Evolutionary conservation across 2,113 vertebrate genomes (phyloP).

Genomic region (Regulus satrapa): DNA sequence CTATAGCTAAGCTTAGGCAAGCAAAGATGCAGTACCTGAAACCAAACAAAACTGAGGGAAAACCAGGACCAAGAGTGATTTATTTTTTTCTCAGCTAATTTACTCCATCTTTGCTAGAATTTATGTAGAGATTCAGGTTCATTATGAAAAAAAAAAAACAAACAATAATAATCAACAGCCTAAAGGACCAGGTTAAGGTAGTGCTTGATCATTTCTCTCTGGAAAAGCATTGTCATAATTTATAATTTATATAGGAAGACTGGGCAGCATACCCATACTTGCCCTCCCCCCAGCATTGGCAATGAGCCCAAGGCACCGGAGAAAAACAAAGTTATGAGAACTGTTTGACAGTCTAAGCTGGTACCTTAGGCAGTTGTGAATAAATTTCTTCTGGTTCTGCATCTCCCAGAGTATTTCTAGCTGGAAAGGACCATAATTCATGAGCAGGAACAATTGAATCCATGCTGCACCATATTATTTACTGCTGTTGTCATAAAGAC

Average conservation of each 20-base stretch:
- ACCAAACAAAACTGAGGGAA: not conserved
- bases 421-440: not conserved
- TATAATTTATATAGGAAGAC: not conserved
- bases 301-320: not conserved
- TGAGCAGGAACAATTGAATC: not conserved
- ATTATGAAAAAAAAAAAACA: not conserved
- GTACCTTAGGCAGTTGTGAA: not conserved
- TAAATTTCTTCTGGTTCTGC: not conserved
- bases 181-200: not conserved
- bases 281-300: not conserved
- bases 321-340: not conserved
- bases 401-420: not conserved
- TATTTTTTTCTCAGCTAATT: not conserved
- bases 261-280: not conserved
- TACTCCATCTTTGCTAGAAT: not conserved
- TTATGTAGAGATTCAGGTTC: not conserved
- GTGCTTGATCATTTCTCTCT: not conserved
- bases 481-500: not conserved
- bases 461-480: not conserved
- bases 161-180: too few relatives aligned
- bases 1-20: not conserved
- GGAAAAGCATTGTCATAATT: not conserved
- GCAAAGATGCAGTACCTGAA: not conserved
- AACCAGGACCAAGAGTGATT: not conserved
- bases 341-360: not conserved